Conservation (phyloP, 2,797 vertebrate genomes). For the Bucorvus abyssinicus region DNA sequence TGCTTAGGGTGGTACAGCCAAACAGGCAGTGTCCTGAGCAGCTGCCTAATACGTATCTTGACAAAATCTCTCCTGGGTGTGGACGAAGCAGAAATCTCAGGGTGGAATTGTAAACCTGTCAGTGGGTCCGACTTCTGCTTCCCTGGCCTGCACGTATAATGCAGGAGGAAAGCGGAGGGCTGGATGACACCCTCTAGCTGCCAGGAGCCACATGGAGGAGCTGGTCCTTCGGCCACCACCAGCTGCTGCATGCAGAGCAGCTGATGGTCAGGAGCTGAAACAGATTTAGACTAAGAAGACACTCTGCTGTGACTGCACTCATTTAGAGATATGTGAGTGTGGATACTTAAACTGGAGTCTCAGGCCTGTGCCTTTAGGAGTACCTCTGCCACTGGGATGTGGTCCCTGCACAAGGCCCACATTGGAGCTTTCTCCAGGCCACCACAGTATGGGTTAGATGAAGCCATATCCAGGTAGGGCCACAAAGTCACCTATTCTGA, state of each 20-base stretch:
- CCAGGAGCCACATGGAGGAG: background rate
- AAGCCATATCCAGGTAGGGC: background rate
- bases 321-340: background rate
- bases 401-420: accelerated
- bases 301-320: background rate
- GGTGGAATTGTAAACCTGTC: background rate
- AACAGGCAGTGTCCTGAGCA: slow-evolving; percentile 31
- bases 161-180: background rate
- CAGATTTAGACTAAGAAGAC: background rate
- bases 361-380: accelerated
- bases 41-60: slow-evolving; percentile 34
- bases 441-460: background rate
- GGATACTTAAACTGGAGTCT: background rate
- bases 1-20: background rate
- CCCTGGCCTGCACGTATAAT: background rate
- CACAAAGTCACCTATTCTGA: background rate
- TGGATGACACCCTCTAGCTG: background rate
- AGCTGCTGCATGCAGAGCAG: background rate
- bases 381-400: background rate
- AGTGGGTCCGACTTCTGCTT: background rate
- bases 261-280: background rate
- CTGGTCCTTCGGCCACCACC: background rate
- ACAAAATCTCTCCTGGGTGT: background rate
- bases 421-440: background rate
- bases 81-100: background rate